phyloP scores from a whole-genome alignment of 2,113 vertebrate genomes.

The Mastomys natalensis region DNA sequence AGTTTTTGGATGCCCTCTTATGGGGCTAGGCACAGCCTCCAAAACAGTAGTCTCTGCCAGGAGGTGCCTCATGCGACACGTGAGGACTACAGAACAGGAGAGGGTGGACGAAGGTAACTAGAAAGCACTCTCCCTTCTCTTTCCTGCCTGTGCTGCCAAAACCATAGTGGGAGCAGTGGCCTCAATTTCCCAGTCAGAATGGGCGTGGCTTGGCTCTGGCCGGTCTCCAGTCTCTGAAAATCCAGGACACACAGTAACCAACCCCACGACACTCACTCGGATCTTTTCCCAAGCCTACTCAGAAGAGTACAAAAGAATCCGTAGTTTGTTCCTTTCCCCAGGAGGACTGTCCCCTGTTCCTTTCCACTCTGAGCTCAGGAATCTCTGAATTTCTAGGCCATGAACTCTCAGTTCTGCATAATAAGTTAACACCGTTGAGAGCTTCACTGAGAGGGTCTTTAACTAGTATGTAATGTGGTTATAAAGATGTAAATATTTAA shows the following conservation, averaged over 20 bases:
- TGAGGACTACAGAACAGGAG: neutral
- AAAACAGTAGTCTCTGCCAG: neutral
- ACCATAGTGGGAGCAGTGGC: neutral
- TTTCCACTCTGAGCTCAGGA: neutral
- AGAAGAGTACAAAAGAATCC: neutral
- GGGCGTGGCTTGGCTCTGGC: neutral
- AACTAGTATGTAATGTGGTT: neutral
- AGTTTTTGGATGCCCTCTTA: neutral
- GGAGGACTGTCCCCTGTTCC: neutral
- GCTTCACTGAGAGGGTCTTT: neutral
- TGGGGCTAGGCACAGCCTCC: neutral
- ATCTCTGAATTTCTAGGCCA: neutral
- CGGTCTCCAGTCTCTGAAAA: slow-evolving; percentile 47
- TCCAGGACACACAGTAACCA: neutral
- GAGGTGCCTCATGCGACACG: neutral
- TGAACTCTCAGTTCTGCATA: neutral
- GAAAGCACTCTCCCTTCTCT: neutral
- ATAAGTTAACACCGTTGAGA: neutral
- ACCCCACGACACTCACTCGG: neutral
- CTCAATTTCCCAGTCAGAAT: slow-evolving; percentile 2
- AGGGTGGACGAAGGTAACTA: neutral
- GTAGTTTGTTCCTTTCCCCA: neutral
- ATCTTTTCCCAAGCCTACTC: neutral
- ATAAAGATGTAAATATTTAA: slow-evolving; percentile 22
- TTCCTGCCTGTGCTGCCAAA: neutral